These are phyloP conservation scores for Endomychus coccineus DNA, from an alignment of 2,888 invertebrate genomes.

Conservation along the genomic window DNA sequence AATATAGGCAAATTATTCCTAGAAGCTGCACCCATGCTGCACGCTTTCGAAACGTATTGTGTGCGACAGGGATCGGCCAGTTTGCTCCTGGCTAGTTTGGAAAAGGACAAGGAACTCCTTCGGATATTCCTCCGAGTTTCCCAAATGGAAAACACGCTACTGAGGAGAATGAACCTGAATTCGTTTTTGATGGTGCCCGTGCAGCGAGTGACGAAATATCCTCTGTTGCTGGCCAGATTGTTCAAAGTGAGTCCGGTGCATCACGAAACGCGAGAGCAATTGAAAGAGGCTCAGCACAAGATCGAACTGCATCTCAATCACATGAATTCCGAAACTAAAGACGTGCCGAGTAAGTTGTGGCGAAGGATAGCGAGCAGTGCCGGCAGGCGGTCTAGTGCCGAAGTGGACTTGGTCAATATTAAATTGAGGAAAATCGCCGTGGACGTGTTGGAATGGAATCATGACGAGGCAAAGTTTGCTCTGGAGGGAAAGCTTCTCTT, in stretches of 20 bases:
- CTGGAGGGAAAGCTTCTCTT: constrained; percentile 83
- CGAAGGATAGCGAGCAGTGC: constrained; percentile 75
- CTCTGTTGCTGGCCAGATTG: constrained; percentile 80
- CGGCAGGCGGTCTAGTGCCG: constrained; percentile 65
- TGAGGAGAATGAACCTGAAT: constrained; percentile 91
- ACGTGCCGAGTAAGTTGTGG: constrained; percentile 86
- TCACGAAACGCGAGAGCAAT: constrained; percentile 71
- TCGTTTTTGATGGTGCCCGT: constrained; percentile 98
- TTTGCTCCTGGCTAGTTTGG: constrained; percentile 77
- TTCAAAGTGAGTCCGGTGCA: constrained; percentile 84
- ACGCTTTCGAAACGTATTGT: constrained; percentile 92
- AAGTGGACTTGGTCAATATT: constrained; percentile 83
- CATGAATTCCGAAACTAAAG: constrained; percentile 89
- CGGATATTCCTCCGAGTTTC: constrained; percentile 92
- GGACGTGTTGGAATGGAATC: constrained; percentile 90
- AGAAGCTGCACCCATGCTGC: constrained; percentile 86
- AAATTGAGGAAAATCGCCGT: constrained; percentile 88
- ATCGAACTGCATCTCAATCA: constrained; percentile 90
- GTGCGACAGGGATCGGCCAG: constrained; percentile 88
- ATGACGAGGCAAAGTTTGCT: constrained; percentile 85
- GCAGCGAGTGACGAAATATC: constrained; percentile 95
- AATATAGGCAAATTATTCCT: constrained; percentile 86
- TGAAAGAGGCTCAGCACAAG: constrained; percentile 83
- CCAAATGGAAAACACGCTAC: constrained; percentile 90
- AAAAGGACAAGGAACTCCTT: constrained; percentile 90